Evolutionary conservation across 2,888 invertebrate genomes (phyloP), one percentile per base, ranked within the genome.

Genomic region (Hirtodrosophila histrioides): DNA sequence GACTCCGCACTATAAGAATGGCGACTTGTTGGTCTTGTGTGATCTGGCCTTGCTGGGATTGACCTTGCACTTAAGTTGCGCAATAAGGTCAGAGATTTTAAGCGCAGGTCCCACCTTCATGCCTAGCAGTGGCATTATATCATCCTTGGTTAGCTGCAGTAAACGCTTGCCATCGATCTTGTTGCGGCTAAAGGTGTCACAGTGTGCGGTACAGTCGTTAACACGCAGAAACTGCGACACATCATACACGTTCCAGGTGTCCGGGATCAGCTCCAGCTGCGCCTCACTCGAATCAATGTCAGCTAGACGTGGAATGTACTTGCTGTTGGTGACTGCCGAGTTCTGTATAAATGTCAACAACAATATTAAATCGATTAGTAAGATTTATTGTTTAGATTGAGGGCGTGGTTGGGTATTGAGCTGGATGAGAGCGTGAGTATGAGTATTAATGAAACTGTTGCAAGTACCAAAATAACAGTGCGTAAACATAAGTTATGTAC

Each of bases 101-200:
- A 98, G 92, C 12, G 98, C 97, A 6, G 98, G 98, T 1, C 98
- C 98, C 63, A 98, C 97, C 93, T 98, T 98, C 94, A 97, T 97
- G 78, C 97, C 96, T 24, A 97, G 95, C 70, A 97, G 93, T 86
- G 95, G 96, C 82, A 98, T 95, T 71, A 98, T 96, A 92, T 98
- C 96, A 90, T 98, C 97, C 92, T 98, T 97, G 49, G 95, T 95
- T 63, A 98, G 92, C 73, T 94, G 94, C 65, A 98, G 92, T 89
- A 98, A 93, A 89, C 94, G 94, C 66, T 95, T 94, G 0, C 98
- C 98, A 79, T 96, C 96, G 71, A 98, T 95, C 91, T 94, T 94
- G 93, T 95, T 92, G 73, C 94, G 92, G 80, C 92, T 93, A 84
- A 95, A 95, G 55, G 94, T 94, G 78, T 94, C 93, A 85, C 95